phyloP scores from a whole-genome alignment of 2,797 vertebrate species.

The Neomorphus geoffroyi region DNA sequence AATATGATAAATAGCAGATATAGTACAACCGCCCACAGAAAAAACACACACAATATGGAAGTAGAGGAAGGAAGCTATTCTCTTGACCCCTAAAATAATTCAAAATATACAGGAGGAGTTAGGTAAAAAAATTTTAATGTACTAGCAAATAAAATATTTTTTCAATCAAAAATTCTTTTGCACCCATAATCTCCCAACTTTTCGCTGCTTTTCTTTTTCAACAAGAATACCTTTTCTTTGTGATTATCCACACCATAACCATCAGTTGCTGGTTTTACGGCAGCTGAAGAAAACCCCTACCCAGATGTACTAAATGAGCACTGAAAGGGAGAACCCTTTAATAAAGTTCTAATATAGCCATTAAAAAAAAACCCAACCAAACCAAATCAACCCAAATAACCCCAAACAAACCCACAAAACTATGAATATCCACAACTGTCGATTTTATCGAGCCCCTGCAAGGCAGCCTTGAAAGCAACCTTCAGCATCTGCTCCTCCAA shows the following conservation, averaged over 20 bases:
- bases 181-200: neutral
- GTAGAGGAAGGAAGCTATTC: neutral
- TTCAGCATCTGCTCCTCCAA: slow-evolving; percentile 23
- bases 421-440: neutral
- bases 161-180: neutral
- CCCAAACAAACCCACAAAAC: neutral
- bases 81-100: neutral
- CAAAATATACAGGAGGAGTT: neutral
- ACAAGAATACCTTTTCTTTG: neutral
- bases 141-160: neutral
- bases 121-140: neutral
- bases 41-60: neutral
- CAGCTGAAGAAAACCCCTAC: neutral
- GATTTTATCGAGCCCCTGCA: neutral
- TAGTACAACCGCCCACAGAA: neutral
- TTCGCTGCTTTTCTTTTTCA: neutral
- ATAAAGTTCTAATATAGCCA: neutral
- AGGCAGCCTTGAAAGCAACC: slow-evolving; percentile 23
- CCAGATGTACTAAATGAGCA: neutral
- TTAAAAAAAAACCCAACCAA: neutral
- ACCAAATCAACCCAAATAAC: neutral
- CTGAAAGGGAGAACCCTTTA: neutral
- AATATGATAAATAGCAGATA: neutral
- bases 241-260: neutral
- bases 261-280: neutral